Base-by-base conservation (phyloP, 2,113 vertebrate genomes). In the Mus spicilegus region DNA sequence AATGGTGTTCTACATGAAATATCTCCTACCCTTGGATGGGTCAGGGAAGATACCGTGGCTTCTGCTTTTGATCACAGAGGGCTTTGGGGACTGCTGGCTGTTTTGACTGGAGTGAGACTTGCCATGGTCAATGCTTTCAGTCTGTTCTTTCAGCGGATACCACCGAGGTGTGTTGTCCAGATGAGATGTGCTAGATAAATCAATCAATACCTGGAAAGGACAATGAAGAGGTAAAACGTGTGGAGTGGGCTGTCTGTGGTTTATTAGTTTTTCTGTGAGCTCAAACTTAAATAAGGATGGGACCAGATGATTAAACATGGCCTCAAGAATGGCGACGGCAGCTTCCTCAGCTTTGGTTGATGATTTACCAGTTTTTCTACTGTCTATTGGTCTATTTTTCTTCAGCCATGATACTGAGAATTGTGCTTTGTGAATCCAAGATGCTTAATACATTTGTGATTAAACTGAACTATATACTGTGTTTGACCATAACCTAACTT, bases 41-140 rank as follows among this genome's bases (percentile, higher is more conserved):
- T 99, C 99, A 11, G 99, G 99, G 97, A 99, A 99, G 98, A 99
- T 99, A 94, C 99, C 99, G 91, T 99, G 99, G 97, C 99, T 99
- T 98, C 99, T 99, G 98, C 99, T 99, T 96, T 99, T 99, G 98
- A 99, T 99, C 92, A 99, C 99, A 90, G 99, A 99, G 72, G 99
- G 99, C 98, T 99, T 99, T 94, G 99, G 99, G 63, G 99, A 99
- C 90, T 99, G 99, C 30, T 99, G 99, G 98, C 98, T 99, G 86
- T 98, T 99, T 90, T 99, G 99, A 93, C 99, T 98, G 75, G 99
- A 98, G 95, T 99, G 99, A 86, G 98, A 97, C 98, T 99, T 99
- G 96, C 99, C 98, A 3, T 99, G 99, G 94, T 99, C 99, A 93
- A 99, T 99, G 93, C 99, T 99, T 98, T 99, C 99, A 94, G 99